phyloP scores from a whole-genome alignment of 1,140 invertebrate genomes.

The Macrostomum lignano region DNA sequence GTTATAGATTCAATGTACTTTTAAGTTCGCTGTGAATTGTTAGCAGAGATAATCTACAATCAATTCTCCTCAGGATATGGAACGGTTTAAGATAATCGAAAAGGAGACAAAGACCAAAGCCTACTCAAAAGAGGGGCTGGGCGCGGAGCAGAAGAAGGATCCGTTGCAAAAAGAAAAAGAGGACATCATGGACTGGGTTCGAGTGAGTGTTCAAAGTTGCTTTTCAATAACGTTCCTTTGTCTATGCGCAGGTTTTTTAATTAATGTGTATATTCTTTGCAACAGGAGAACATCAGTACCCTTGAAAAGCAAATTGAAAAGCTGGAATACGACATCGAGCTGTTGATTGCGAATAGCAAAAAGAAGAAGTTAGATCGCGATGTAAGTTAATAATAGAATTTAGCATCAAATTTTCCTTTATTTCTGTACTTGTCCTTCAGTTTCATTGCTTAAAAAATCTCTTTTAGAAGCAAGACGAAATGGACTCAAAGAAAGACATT shows the following conservation, averaged over 20 bases:
- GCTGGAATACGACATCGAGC: slow-evolving; percentile 88
- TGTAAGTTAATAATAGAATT: slow-evolving; percentile 22
- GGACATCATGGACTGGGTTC: slow-evolving; percentile 74
- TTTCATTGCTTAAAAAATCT: slow-evolving; percentile 2
- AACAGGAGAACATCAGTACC: slow-evolving; percentile 22
- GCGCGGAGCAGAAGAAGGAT: slow-evolving; percentile 86
- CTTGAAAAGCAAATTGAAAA: slow-evolving; percentile 55
- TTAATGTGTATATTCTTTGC: not conserved
- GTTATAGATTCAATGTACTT: no score
- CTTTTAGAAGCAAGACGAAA: slow-evolving; percentile 49
- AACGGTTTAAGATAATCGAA: slow-evolving; percentile 92
- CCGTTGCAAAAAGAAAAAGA: slow-evolving; percentile 84
- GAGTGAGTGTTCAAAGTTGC: slow-evolving; percentile 34
- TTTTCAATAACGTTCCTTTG: not conserved
- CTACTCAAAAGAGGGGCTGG: slow-evolving; percentile 93
- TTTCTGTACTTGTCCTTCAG: slow-evolving; percentile 6
- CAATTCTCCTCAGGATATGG: no score
- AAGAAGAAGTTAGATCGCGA: slow-evolving; percentile 91
- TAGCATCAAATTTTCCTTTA: not conserved
- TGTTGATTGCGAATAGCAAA: slow-evolving; percentile 51
- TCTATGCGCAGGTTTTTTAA: no score
- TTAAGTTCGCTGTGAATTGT: no score
- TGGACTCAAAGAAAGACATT: slow-evolving; percentile 53
- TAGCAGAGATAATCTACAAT: no score
- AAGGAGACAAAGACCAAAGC: slow-evolving; percentile 98